Conservation (phyloP, 2,113 vertebrate species). For the Nanorana parkeri region DNA sequence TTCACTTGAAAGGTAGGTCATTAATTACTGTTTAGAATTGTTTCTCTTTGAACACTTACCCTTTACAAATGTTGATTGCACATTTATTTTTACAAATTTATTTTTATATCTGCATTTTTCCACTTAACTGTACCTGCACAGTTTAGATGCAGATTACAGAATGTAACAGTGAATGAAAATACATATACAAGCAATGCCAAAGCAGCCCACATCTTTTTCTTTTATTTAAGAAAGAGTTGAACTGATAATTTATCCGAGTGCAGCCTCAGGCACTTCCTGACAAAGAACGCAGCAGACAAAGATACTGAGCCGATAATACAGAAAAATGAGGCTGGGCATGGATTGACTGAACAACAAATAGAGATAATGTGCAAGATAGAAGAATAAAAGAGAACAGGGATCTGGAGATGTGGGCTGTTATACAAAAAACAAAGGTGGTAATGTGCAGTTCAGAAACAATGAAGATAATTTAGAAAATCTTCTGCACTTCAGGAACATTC, state of each 20-base stretch:
- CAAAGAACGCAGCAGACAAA: background rate
- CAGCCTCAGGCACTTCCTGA: background rate
- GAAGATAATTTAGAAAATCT: slow-evolving; percentile 23
- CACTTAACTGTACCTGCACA: too few species aligned
- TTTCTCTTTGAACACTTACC: too few species aligned
- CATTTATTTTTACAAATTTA: too few species aligned
- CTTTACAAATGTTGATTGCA: too few species aligned
- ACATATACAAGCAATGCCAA: too few species aligned
- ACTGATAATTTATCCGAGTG: slow-evolving; percentile 16
- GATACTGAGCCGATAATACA: slow-evolving; percentile 25
- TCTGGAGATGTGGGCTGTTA: slow-evolving; percentile 12
- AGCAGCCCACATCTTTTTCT: background rate
- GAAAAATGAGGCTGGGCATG: slow-evolving; percentile 7
- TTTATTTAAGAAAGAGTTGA: slow-evolving; percentile 7
- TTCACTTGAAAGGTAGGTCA: too few species aligned
- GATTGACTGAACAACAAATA: slow-evolving; percentile 10
- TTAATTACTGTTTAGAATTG: too few species aligned
- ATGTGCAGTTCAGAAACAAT: slow-evolving; percentile 8
- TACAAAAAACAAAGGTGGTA: slow-evolving; percentile 21
- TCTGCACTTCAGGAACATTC: background rate
- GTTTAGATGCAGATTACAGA: too few species aligned
- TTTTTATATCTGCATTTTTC: too few species aligned
- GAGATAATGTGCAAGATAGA: slow-evolving; percentile 34
- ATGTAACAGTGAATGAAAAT: too few species aligned
- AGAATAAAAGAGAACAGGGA: background rate